Percentiles rank a stretch among this genome's conserved stretches.
phyloP scores from a whole-genome alignment of 2,797 vertebrate genomes.

The Hydrophis major region DNA sequence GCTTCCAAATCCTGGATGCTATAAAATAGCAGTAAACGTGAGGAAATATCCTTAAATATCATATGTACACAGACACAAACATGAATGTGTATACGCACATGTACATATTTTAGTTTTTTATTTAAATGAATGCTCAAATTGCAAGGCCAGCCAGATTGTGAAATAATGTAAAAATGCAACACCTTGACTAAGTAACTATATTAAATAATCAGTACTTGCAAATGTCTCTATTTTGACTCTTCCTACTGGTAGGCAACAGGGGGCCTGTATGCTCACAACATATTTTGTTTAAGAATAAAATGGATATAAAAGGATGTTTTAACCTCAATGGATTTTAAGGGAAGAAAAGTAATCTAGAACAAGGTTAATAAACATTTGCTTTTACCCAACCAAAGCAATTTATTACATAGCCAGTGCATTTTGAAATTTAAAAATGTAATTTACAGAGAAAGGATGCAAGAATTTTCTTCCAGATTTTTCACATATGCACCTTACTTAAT shows the following conservation, averaged over 20 bases:
- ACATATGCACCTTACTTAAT: conserved; percentile 6
- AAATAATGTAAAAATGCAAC: conserved; percentile 84
- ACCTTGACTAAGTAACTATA: conserved; percentile 78
- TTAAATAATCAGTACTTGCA: conserved; percentile 81
- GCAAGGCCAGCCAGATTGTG: conserved; percentile 85
- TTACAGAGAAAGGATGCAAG: conserved; percentile 49
- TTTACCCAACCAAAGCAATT: conserved; percentile 81
- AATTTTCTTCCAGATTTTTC: conserved; percentile 30
- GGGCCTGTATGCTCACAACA: conserved; percentile 69
- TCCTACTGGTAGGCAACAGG: conserved; percentile 82
- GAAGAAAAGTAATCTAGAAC: conserved; percentile 62
- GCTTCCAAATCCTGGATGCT: conserved; percentile 75
- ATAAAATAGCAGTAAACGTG: conserved; percentile 79
- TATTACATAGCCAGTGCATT: conserved; percentile 84
- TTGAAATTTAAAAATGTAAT: conserved; percentile 68
- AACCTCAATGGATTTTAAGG: conserved; percentile 73
- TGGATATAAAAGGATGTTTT: conserved; percentile 73
- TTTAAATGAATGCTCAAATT: conserved; percentile 81
- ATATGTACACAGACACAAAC: conserved; percentile 79
- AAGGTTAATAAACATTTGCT: conserved; percentile 77
- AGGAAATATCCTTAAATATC: conserved; percentile 80
- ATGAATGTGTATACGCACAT: conserved; percentile 70
- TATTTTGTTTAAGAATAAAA: conserved; percentile 72
- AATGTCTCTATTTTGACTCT: conserved; percentile 80
- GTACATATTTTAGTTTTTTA: conserved; percentile 70